Conservation (phyloP, 2,888 invertebrate species). For the Synanthedon formicaeformis region DNA sequence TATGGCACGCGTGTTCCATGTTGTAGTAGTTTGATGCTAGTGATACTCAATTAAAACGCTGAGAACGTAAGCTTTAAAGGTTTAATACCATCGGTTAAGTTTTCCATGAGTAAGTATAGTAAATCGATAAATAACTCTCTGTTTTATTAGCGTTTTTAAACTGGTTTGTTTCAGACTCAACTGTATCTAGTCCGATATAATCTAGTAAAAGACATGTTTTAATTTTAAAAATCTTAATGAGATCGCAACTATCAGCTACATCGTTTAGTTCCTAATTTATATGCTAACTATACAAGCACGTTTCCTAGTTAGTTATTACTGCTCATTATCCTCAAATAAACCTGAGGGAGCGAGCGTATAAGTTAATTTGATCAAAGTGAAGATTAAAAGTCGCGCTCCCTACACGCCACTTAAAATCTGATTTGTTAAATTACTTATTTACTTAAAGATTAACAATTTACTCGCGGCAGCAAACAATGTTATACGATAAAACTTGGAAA, state of each 20-base stretch:
- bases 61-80: too few relatives aligned
- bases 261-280: slow-evolving; percentile 17
- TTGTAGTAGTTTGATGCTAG: too few relatives aligned
- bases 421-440: slow-evolving; percentile 53
- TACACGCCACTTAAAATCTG: slow-evolving; percentile 40
- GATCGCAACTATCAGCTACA: slow-evolving; percentile 8
- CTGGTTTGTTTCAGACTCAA: neutral
- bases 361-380: slow-evolving; percentile 48
- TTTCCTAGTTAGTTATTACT: slow-evolving; percentile 37
- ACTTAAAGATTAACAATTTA: slow-evolving; percentile 30
- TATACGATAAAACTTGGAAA: neutral
- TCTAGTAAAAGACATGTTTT: neutral
- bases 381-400: slow-evolving; percentile 31
- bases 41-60: too few relatives aligned
- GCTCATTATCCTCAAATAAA: slow-evolving; percentile 50
- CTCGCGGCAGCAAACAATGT: slow-evolving; percentile 3
- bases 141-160: neutral
- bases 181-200: neutral
- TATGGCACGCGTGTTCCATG: too few relatives aligned
- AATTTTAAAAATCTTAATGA: slow-evolving; percentile 5
- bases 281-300: slow-evolving; percentile 31
- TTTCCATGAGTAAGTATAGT: too few relatives aligned
- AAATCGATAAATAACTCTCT: too few relatives aligned
- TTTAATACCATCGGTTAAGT: too few relatives aligned
- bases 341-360: slow-evolving; percentile 29